Conservation (phyloP, 53 echinoderm and acorn worm species). For the Actinopyga echinites region DNA sequence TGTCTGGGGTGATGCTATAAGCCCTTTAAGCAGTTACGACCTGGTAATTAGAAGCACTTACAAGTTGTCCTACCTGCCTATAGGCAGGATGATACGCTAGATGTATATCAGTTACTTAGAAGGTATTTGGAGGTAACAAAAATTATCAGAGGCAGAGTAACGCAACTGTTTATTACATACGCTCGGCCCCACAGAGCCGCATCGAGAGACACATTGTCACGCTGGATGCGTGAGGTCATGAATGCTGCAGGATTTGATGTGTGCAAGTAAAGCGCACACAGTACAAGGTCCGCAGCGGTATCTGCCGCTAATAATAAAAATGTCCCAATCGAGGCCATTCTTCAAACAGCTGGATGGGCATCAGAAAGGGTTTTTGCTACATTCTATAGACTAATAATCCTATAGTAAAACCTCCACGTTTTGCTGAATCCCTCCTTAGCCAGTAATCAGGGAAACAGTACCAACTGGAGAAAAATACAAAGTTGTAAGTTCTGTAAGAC, state of each 20-base stretch:
- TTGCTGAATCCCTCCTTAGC: not conserved
- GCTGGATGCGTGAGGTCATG: not conserved
- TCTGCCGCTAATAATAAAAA: not conserved
- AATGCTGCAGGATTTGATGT: not conserved
- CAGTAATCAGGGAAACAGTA: no score
- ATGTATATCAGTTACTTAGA: not conserved
- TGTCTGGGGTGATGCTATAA: no score
- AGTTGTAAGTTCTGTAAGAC: no score
- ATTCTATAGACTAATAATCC: not conserved
- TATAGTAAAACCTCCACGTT: not conserved
- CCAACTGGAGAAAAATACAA: no score
- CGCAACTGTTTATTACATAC: not conserved
- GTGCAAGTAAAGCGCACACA: not conserved
- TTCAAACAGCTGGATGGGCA: conserved; percentile 1
- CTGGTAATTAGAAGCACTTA: not conserved
- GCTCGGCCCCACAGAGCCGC: not conserved
- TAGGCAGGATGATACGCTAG: not conserved
- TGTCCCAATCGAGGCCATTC: not conserved
- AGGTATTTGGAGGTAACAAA: not conserved
- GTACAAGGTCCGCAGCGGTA: not conserved
- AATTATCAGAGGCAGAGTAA: not conserved
- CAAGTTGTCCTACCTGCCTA: not conserved
- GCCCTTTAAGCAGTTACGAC: not conserved
- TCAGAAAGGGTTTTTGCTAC: not conserved
- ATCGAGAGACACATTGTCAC: not conserved